Percentiles rank a stretch among this genome's conserved stretches.
phyloP scores from a whole-genome alignment of 2,797 vertebrate species.

The Gymnocypris eckloni region DNA sequence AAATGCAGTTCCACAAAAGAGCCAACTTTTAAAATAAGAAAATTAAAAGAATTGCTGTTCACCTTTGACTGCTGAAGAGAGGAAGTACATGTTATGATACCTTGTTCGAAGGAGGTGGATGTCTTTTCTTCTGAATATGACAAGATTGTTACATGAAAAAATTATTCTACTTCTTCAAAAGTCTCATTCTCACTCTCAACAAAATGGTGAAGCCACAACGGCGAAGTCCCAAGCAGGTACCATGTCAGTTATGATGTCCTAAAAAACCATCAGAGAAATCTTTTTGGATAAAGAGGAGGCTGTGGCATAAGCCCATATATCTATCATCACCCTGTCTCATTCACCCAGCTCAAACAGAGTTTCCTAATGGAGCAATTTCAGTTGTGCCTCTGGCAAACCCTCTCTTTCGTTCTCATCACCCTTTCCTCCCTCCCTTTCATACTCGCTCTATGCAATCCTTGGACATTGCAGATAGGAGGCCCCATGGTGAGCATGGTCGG shows the following conservation, averaged over 20 bases:
- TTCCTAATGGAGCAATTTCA: slow-evolving; percentile 76
- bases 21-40: not conserved
- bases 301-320: slow-evolving; percentile 43
- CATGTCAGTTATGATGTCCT: not conserved
- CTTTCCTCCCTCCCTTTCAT: slow-evolving; percentile 14
- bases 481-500: slow-evolving; percentile 42
- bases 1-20: not conserved
- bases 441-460: slow-evolving; percentile 16
- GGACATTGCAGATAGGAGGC: slow-evolving; percentile 43
- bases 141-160: slow-evolving; percentile 37
- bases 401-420: slow-evolving; percentile 60
- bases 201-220: not conserved
- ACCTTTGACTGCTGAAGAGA: not conserved
- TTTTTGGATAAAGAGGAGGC: slow-evolving; percentile 10
- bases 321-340: slow-evolving; percentile 57
- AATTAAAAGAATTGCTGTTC: not conserved
- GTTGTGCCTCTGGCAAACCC: slow-evolving; percentile 70
- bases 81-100: slow-evolving; percentile 2
- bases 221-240: slow-evolving; percentile 14
- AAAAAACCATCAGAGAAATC: slow-evolving; percentile 27
- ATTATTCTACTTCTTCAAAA: slow-evolving; percentile 55
- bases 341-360: slow-evolving; percentile 70
- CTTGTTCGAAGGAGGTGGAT: not conserved
- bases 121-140: slow-evolving; percentile 14
- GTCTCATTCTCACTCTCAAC: slow-evolving; percentile 50